Conservation (phyloP, 1,140 invertebrate genomes). For the Sarcophaga peregrina region DNA sequence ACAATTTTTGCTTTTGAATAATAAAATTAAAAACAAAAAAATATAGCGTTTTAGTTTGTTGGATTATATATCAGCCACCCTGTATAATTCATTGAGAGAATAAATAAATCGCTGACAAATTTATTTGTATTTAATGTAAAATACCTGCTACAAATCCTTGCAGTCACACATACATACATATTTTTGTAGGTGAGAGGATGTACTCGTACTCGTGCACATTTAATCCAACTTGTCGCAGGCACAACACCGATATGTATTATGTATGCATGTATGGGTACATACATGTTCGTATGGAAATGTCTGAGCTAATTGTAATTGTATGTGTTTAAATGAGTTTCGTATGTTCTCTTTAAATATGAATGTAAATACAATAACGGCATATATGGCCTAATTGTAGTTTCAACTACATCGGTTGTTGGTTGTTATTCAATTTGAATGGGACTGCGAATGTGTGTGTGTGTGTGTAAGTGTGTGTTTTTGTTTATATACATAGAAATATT, state of each 20-base stretch:
- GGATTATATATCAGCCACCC: no score
- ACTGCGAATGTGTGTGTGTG: no score
- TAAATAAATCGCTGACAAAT: slow-evolving; percentile 25
- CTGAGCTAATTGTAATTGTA: no score
- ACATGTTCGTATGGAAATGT: not conserved
- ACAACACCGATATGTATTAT: not conserved
- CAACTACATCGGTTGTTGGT: not conserved
- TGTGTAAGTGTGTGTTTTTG: not conserved
- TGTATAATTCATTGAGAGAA: no score
- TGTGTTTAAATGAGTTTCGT: no score
- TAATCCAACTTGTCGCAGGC: no score
- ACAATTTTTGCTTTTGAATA: no score
- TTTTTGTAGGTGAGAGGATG: not conserved
- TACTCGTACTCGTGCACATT: no score
- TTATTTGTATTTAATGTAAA: not conserved
- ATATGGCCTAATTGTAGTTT: slow-evolving; percentile 19
- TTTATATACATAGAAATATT: not conserved
- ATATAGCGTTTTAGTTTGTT: no score
- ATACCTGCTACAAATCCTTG: not conserved
- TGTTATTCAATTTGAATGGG: no score
- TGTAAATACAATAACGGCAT: not conserved
- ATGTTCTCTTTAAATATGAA: not conserved
- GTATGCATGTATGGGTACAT: not conserved
- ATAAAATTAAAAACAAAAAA: no score
- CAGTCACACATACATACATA: not conserved